Percentiles rank a stretch among this genome's conserved stretches.
These are phyloP conservation scores for Glyptemys insculpta DNA, from an alignment of 2,797 vertebrate genomes.

Conservation along the genomic window DNA sequence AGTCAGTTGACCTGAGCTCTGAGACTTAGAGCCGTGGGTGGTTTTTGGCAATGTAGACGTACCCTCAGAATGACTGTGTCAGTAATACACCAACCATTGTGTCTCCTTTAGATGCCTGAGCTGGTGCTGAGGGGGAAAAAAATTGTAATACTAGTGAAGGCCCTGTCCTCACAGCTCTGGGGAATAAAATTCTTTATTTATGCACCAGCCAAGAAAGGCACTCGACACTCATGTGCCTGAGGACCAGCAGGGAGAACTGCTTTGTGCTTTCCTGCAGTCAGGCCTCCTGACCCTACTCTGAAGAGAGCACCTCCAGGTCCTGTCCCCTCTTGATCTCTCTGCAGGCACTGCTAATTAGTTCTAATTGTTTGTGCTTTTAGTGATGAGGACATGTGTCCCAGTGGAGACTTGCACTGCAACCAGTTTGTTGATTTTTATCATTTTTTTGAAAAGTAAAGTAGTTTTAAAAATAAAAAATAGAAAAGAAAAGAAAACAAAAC, in stretches of 20 bases:
- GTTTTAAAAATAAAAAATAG: background rate
- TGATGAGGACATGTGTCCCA: background rate
- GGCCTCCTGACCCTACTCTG: background rate
- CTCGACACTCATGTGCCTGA: background rate
- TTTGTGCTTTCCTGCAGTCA: background rate
- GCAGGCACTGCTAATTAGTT: background rate
- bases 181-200: background rate
- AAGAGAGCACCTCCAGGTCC: background rate
- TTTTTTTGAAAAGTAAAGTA: background rate
- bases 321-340: background rate
- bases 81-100: background rate
- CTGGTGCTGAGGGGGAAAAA: background rate
- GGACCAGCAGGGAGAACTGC: background rate
- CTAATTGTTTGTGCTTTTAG: background rate
- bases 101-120: background rate
- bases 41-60: background rate
- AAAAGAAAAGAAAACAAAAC: background rate
- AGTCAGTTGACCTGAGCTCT: background rate
- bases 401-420: background rate
- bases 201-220: background rate
- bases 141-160: background rate
- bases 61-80: background rate
- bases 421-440: background rate
- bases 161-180: background rate
- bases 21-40: background rate